A percentile compares a stretch with the other conserved stretches of the same genome.
Conservation (phyloP, 1,140 invertebrate species). For the Pachyrhynchus sulphureomaculatus region DNA sequence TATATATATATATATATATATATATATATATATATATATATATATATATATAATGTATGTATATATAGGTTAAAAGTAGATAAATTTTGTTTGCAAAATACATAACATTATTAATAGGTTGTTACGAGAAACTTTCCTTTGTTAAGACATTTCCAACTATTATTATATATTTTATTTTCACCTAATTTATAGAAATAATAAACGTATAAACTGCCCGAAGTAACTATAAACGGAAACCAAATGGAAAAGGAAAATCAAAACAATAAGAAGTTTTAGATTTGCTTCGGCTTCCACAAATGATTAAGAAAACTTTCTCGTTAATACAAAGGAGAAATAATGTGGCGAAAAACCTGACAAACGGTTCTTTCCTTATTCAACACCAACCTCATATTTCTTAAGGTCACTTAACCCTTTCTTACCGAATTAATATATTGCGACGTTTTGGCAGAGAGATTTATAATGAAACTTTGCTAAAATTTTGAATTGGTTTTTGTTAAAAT, state of each 20-base stretch:
- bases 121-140: too few species aligned
- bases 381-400: slow-evolving; percentile 16
- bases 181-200: too few species aligned
- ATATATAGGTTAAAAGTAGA: too few species aligned
- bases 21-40: too few species aligned
- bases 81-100: too few species aligned
- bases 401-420: slow-evolving; percentile 9
- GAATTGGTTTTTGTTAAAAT: not conserved
- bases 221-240: not conserved
- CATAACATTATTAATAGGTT: too few species aligned
- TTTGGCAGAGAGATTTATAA: not conserved
- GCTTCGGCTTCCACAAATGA: slow-evolving; percentile 2
- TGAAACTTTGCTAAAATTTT: slow-evolving; percentile 6
- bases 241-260: slow-evolving; percentile 7
- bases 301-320: slow-evolving; percentile 22
- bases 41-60: too few species aligned
- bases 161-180: too few species aligned
- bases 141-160: too few species aligned
- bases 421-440: slow-evolving; percentile 16
- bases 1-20: too few species aligned
- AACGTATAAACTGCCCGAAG: too few species aligned
- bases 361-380: slow-evolving; percentile 14
- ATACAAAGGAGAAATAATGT: slow-evolving; percentile 21
- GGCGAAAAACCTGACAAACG: slow-evolving; percentile 18
- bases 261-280: slow-evolving; percentile 10